Base-by-base conservation (phyloP, 2,797 vertebrate species). In the Pyrocephalus nanus region DNA sequence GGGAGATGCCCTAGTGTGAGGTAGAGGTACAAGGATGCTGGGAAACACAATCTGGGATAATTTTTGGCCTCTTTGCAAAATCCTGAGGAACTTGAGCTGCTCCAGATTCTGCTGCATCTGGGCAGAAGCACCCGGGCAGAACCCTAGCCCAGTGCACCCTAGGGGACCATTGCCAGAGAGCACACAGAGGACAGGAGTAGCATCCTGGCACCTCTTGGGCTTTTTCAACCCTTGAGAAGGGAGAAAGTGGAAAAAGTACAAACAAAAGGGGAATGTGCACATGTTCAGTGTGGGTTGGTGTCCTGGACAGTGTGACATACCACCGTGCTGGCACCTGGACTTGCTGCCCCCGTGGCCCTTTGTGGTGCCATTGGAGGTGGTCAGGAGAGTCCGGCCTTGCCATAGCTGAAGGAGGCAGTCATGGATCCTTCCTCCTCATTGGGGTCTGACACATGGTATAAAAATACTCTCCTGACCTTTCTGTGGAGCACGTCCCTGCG, bases 391-490 rank as follows among this genome's bases (percentile, higher is more conserved):
- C 45, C 3, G 6, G 14, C 36, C 26, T 42, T 7, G 1, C 48
- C 15, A 3, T 32, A n/a, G 42, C 12, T 36, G 78, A 62, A 74
- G 69, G 61, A 60, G 45, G 32, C 23, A 38, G 48, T 61, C 4
- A 1, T 4, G 2, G 25, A 66, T 94, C 50, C 30, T 34, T 57
- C 20, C 27, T 76, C 22, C 36, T 65, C 27, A 0, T 10, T 1
- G 5, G 34, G 18, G 9, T 76, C 72, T 95, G 92, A 81, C 70
- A 40, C 61, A 25, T 29, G 30, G 30, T 60, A 15, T 92, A 73
- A 92, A 91, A 94, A 89, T 76, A 84, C 66, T 42, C 15, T 83
- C 29, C 74, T 84, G 88, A 67, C 80, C 88, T 90, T 96, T 86
- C 48, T 55, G 27, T 2, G 1, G 30, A 78, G 72, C 72, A 53